phyloP scores from a whole-genome alignment of 2,888 invertebrate genomes.

The Cantharis nigra region DNA sequence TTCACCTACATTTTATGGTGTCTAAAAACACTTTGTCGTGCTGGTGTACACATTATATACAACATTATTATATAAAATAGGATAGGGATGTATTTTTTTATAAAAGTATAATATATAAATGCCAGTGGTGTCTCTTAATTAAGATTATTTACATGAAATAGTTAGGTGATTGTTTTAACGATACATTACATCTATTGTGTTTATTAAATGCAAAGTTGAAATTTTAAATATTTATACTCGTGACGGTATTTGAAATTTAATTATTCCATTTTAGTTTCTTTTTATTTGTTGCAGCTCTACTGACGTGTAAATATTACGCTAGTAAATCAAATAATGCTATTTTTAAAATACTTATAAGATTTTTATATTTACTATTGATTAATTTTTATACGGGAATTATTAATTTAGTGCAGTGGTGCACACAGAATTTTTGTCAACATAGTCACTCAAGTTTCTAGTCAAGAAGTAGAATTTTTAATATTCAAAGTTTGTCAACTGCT shows the following conservation, averaged over 20 bases:
- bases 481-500: not conserved
- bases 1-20: not conserved
- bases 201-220: not conserved
- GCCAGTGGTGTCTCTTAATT: slow-evolving; percentile 5
- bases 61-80: not conserved
- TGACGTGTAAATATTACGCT: not conserved
- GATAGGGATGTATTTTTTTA: slow-evolving; percentile 4
- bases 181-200: not conserved
- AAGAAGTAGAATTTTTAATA: not conserved
- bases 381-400: not conserved
- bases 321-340: not conserved
- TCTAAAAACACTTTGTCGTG: not conserved
- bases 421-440: not conserved
- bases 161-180: not conserved
- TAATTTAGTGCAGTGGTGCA: not conserved
- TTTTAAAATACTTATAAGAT: not conserved
- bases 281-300: not conserved
- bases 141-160: not conserved
- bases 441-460: not conserved
- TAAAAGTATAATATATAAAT: slow-evolving; percentile 2
- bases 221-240: slow-evolving; percentile 13
- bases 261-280: not conserved
- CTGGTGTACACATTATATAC: not conserved
- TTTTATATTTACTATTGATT: not conserved
- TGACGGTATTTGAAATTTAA: not conserved